These are phyloP conservation scores for Amblyopsis hoosieri DNA, from an alignment of 2,797 vertebrate genomes.

Conservation along the genomic window DNA sequence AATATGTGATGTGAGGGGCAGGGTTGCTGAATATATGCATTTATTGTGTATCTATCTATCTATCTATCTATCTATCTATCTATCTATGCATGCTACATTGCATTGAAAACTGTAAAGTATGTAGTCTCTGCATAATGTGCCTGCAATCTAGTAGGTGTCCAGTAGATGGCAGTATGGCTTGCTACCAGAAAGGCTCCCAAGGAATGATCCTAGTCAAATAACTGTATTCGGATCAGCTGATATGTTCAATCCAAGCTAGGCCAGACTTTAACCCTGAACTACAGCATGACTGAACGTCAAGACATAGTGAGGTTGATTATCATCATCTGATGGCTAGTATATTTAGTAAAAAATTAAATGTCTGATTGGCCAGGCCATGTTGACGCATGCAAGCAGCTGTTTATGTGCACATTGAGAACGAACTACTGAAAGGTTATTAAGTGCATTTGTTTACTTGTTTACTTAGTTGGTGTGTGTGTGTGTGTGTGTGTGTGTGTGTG, in stretches of 20 bases:
- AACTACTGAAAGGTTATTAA: not conserved
- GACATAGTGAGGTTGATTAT: too few species aligned
- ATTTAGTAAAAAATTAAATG: too few species aligned
- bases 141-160: not conserved
- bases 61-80: not conserved
- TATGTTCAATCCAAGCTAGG: conserved; percentile 28
- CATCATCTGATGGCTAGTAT: too few species aligned
- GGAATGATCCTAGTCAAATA: conserved; percentile 30
- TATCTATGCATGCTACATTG: not conserved
- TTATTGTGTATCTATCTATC: too few species aligned
- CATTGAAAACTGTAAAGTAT: too few species aligned
- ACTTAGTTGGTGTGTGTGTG: conserved; percentile 1
- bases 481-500: too few species aligned
- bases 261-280: conserved; percentile 27
- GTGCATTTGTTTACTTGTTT: conserved; percentile 3
- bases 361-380: not conserved
- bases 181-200: conserved; percentile 1
- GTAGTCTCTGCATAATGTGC: conserved; percentile 16
- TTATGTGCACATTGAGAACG: not conserved
- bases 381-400: not conserved
- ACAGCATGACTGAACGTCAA: not conserved
- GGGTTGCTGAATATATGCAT: too few species aligned
- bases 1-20: too few species aligned
- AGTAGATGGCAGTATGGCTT: conserved; percentile 65
- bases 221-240: conserved; percentile 42